phyloP scores from a whole-genome alignment of 2,113 vertebrate species.

The Daubentonia madagascariensis region DNA sequence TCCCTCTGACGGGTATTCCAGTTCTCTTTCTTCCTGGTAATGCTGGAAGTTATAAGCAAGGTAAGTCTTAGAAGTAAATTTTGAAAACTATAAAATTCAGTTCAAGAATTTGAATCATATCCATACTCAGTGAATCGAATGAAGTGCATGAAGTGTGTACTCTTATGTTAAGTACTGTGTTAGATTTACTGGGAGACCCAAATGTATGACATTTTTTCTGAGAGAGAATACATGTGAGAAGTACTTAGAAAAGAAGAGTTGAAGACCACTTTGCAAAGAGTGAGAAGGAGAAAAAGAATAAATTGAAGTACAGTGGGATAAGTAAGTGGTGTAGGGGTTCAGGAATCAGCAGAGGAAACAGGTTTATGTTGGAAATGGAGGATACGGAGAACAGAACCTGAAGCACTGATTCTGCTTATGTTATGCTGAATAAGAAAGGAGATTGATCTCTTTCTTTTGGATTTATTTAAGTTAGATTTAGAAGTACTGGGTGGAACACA shows the following conservation, averaged over 20 bases:
- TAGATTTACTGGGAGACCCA: background rate
- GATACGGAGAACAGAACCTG: background rate
- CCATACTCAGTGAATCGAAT: background rate
- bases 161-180: background rate
- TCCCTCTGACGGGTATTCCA: conserved; percentile 92
- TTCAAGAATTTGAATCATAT: background rate
- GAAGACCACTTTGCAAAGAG: background rate
- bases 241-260: background rate
- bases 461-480: background rate
- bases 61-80: conserved; percentile 78
- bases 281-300: background rate
- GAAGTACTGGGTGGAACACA: background rate
- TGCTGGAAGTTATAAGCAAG: conserved; percentile 98
- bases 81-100: background rate
- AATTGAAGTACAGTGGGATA: background rate
- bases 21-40: conserved; percentile 99
- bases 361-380: background rate
- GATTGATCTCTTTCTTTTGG: background rate
- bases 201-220: background rate
- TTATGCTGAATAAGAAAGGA: background rate
- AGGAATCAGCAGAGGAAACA: background rate
- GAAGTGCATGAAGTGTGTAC: background rate
- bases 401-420: background rate
- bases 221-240: background rate
- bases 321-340: background rate